Evolutionary conservation across 2,888 invertebrate genomes (phyloP).

Genomic region (Adelognathus sp.): DNA sequence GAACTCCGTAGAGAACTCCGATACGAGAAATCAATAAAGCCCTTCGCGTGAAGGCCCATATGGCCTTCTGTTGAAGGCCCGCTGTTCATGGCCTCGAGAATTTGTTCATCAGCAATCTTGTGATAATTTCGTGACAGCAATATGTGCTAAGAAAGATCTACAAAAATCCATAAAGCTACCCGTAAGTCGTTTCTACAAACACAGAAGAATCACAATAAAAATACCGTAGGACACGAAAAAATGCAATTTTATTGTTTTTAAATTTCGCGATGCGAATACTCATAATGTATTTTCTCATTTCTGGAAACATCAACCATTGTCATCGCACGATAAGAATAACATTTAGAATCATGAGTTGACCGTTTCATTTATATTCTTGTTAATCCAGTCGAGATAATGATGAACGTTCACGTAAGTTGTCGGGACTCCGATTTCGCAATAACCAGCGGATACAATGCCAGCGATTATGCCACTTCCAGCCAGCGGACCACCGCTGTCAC

Average conservation of each 20-base stretch:
- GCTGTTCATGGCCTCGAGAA: too few species aligned
- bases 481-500: slow-evolving; percentile 26
- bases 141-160: too few species aligned
- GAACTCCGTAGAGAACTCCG: too few species aligned
- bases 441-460: background rate
- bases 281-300: background rate
- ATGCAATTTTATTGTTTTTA: too few species aligned
- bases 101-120: too few species aligned
- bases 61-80: too few species aligned
- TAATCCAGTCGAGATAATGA: slow-evolving; percentile 3
- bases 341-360: background rate
- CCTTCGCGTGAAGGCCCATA: too few species aligned
- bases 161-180: too few species aligned
- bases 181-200: too few species aligned
- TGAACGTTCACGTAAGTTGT: background rate
- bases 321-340: background rate
- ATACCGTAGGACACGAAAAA: background rate
- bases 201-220: background rate
- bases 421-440: background rate
- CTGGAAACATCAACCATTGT: background rate
- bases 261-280: background rate
- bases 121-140: too few species aligned
- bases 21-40: too few species aligned
- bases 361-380: background rate
- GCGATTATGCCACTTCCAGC: background rate